Conservation (phyloP, 1,140 invertebrate species). For the Bombus vancouverensis region DNA sequence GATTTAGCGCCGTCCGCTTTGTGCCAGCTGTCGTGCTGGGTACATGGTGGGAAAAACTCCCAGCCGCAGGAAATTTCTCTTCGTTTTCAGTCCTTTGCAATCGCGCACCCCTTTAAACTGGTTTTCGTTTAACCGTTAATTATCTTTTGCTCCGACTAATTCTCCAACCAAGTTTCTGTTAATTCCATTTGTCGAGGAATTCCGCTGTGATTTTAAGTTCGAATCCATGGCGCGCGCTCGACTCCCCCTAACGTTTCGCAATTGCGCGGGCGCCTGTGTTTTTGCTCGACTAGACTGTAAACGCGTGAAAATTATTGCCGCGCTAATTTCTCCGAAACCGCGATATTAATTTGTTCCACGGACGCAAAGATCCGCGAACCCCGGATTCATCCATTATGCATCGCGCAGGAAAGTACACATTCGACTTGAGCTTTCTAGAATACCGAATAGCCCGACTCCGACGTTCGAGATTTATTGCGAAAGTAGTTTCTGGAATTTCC, state of each 20-base stretch:
- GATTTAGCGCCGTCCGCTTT: slow-evolving; percentile 1
- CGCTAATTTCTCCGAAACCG: neutral
- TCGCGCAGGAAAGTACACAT: slow-evolving; percentile 44
- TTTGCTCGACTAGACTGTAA: neutral
- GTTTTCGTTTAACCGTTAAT: slow-evolving; percentile 17
- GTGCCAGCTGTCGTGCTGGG: slow-evolving; percentile 23
- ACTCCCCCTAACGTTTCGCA: neutral
- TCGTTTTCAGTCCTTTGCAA: no score
- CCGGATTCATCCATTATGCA: slow-evolving; percentile 54
- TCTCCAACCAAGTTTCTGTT: neutral
- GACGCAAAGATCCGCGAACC: neutral
- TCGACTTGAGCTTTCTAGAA: slow-evolving; percentile 30
- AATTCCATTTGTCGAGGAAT: neutral
- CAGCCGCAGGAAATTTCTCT: slow-evolving; percentile 15
- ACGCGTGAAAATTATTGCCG: neutral
- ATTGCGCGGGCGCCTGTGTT: neutral
- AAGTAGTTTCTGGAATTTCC: slow-evolving; percentile 46
- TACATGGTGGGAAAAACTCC: neutral
- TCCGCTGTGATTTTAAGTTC: neutral
- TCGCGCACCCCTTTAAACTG: neutral
- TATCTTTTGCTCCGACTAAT: neutral
- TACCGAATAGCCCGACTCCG: slow-evolving; percentile 30
- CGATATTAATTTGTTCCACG: slow-evolving; percentile 49
- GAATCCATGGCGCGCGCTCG: no score
- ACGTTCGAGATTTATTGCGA: slow-evolving; percentile 49